A percentile compares a stretch with the other conserved stretches of the same genome.
phyloP scores from a whole-genome alignment of 92 coral and sea anemone genomes.

The Galaxea fascicularis region DNA sequence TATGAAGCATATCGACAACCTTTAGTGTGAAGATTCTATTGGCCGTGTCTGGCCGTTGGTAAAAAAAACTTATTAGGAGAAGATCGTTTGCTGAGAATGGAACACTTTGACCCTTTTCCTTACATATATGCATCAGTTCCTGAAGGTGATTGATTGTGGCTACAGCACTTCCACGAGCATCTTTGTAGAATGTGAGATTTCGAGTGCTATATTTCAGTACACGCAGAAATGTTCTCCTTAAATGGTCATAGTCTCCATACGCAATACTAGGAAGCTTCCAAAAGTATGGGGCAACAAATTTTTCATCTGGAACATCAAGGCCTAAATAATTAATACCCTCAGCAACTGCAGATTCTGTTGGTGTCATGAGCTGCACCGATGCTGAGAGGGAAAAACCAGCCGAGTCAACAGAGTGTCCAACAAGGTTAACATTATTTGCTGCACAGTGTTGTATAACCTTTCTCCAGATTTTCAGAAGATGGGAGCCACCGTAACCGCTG shows the following conservation, averaged over 20 bases:
- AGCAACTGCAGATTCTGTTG: slow-evolving; percentile 25
- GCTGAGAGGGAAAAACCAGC: slow-evolving; percentile 59
- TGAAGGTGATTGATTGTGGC: slow-evolving; percentile 45
- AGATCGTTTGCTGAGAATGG: slow-evolving; percentile 20
- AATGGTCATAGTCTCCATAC: too few species aligned
- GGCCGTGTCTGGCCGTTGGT: slow-evolving; percentile 53
- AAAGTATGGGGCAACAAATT: slow-evolving; percentile 47
- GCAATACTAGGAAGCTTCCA: too few species aligned
- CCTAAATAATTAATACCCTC: slow-evolving; percentile 38
- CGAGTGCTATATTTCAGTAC: slow-evolving; percentile 44
- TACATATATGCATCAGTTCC: slow-evolving; percentile 31
- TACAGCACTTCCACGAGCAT: neutral
- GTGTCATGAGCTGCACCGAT: too few species aligned
- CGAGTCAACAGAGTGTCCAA: slow-evolving; percentile 51
- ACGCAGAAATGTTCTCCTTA: slow-evolving; percentile 36
- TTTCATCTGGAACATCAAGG: slow-evolving; percentile 45
- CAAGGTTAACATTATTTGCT: slow-evolving; percentile 15
- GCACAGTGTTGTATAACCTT: slow-evolving; percentile 40
- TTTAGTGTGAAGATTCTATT: too few species aligned
- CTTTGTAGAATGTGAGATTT: slow-evolving; percentile 38
- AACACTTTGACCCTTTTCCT: slow-evolving; percentile 12
- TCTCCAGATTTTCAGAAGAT: slow-evolving; percentile 34
- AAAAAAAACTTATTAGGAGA: too few species aligned
- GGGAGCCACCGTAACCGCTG: slow-evolving; percentile 24
- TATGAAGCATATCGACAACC: too few species aligned